Percentiles rank a stretch among this genome's conserved stretches.
Conservation (phyloP, 2,888 invertebrate genomes). For the Limnephilus auricula region DNA sequence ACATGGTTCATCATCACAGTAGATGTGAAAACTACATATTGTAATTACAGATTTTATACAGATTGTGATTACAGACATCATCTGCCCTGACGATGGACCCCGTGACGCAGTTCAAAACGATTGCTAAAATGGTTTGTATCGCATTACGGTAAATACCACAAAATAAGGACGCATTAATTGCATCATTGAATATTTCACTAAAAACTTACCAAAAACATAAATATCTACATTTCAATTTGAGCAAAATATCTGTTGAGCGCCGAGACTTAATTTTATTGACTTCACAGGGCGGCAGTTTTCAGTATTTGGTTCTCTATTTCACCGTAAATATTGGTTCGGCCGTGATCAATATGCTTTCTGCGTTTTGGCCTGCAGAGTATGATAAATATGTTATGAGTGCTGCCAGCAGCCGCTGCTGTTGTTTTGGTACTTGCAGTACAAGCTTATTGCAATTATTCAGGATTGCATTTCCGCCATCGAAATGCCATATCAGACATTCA, state of each 20-base stretch:
- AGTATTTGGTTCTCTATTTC: background rate
- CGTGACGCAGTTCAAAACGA: too few relatives aligned
- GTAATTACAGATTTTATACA: too few relatives aligned
- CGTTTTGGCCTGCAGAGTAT: constrained; percentile 45
- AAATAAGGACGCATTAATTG: too few relatives aligned
- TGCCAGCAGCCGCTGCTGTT: constrained; percentile 31
- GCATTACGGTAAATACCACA: too few relatives aligned
- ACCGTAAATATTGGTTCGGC: constrained; percentile 23
- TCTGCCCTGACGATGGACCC: too few relatives aligned
- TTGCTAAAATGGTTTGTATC: too few relatives aligned
- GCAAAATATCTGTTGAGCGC: background rate
- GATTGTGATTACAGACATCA: too few relatives aligned
- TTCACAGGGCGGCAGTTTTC: background rate
- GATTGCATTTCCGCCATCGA: background rate
- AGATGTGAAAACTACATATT: too few relatives aligned
- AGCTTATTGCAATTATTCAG: background rate
- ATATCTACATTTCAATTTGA: background rate
- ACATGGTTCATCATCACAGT: too few relatives aligned
- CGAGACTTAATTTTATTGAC: background rate
- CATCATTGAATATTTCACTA: background rate
- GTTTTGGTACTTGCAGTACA: background rate
- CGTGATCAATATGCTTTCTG: constrained; percentile 41
- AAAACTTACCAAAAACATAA: background rate
- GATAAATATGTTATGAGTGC: constrained; percentile 59
- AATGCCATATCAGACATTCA: background rate